Base-by-base conservation (phyloP, 2,113 vertebrate genomes). In the Paedocypris sp. region DNA sequence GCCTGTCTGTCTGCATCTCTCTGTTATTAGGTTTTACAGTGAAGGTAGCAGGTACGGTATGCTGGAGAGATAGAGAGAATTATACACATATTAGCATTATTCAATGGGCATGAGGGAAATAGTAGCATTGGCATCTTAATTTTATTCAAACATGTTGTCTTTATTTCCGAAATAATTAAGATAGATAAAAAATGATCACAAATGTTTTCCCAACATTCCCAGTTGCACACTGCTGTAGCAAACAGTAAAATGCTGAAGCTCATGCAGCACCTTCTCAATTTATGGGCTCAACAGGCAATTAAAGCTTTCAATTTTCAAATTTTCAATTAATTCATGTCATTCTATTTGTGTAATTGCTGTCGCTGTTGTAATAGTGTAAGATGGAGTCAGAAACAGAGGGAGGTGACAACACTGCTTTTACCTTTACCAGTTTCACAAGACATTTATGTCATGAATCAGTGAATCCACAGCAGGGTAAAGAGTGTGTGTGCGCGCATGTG, bases 241-340 rank as follows among this genome's bases (percentile, higher is more conserved):
- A 42, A 12, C 15, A 56, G 12, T 25, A 22, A 56, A 19, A 50
- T 42, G 25, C n/a, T n/a, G n/a, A n/a, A n/a, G 13, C 8, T 62
- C 19, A 42, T 28, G 38, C 5, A 26, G 48, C 28, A 33, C 7
- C 35, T 6, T 57, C 50, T 38, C 50, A 62, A 67, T 49, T 67
- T 62, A 68, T 56, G 41, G 19, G 43, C 59, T 57, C 47, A 53
- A 43, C 66, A 54, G 16, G 54, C 50, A 67, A 61, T 61, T 62
- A 48, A 54, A 67, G 56, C 22, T 54, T 54, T 61, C 13, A 13
- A 43, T 35, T 43, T 22, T 49, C 43, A 57, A n/a, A n/a, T 68
- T 68, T 62, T 62, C 59, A 57, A 67, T 67, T 62, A 50, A 67
- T 49, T 57, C 18, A 57, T 68, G 51, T 49, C 54, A 38, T 48